Conservation (phyloP, 1,140 invertebrate species). For the Papilio polytes region DNA sequence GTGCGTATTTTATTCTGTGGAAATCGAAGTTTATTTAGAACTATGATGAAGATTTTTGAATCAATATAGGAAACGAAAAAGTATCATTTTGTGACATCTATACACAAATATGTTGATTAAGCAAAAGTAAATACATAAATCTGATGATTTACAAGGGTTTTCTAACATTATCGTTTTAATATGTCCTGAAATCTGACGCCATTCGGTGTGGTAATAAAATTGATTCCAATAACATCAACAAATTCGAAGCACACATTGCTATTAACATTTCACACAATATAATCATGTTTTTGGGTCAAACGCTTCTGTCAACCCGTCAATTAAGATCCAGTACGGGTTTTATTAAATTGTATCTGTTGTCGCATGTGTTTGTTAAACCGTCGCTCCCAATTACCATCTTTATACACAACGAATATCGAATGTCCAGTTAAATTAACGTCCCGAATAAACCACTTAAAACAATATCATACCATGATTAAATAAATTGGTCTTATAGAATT, state of each 20-base stretch:
- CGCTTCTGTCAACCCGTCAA: slow-evolving; percentile 19
- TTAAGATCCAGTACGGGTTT: slow-evolving; percentile 21
- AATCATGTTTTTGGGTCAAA: slow-evolving; percentile 28
- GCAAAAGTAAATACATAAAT: too few species aligned
- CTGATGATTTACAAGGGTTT: too few species aligned
- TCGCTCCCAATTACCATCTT: slow-evolving; percentile 8
- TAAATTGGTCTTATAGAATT: slow-evolving; percentile 1
- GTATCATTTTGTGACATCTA: too few species aligned
- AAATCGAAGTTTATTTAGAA: slow-evolving; percentile 17
- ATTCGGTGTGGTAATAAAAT: neutral
- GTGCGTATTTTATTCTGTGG: slow-evolving; percentile 89
- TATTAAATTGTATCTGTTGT: slow-evolving; percentile 30
- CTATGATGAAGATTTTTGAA: neutral
- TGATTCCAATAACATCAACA: neutral
- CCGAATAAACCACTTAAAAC: slow-evolving; percentile 12
- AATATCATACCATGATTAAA: slow-evolving; percentile 1
- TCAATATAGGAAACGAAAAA: too few species aligned
- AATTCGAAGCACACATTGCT: neutral
- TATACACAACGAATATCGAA: neutral
- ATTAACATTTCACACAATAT: slow-evolving; percentile 7
- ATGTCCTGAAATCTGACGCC: neutral
- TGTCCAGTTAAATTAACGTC: neutral
- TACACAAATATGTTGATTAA: too few species aligned
- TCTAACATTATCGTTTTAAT: neutral
- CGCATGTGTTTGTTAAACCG: slow-evolving; percentile 10